These are phyloP conservation scores for Oegoconia quadripuncta DNA, from an alignment of 2,888 invertebrate species.

Conservation along the genomic window DNA sequence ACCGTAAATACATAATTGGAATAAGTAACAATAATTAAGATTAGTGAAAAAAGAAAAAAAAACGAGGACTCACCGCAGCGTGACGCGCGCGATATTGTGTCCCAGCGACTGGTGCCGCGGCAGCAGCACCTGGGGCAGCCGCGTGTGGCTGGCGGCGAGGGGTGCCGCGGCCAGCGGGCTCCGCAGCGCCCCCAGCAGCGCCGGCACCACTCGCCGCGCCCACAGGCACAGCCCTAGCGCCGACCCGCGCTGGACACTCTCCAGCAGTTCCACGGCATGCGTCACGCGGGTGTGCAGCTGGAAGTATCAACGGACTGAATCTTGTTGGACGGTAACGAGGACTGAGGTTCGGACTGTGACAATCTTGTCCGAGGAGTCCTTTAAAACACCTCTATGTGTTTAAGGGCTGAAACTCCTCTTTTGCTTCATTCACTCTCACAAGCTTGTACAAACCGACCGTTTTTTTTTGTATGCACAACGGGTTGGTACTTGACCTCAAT, in stretches of 20 bases:
- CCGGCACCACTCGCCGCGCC: slow-evolving; percentile 43
- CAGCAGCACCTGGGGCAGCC: slow-evolving; percentile 72
- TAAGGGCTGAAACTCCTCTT: too few species aligned
- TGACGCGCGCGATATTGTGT: slow-evolving; percentile 83
- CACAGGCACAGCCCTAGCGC: slow-evolving; percentile 48
- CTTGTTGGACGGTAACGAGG: neutral
- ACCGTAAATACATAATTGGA: too few species aligned
- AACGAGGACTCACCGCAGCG: slow-evolving; percentile 81
- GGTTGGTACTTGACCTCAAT: too few species aligned
- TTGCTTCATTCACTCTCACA: too few species aligned
- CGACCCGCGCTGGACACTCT: slow-evolving; percentile 69
- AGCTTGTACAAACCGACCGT: too few species aligned
- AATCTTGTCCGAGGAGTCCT: too few species aligned
- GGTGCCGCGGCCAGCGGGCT: slow-evolving; percentile 89
- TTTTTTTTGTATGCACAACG: too few species aligned
- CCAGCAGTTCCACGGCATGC: slow-evolving; percentile 62
- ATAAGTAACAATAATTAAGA: too few species aligned
- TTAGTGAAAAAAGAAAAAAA: too few species aligned
- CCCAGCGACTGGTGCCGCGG: slow-evolving; percentile 66
- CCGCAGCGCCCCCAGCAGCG: slow-evolving; percentile 81
- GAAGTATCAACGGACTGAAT: neutral
- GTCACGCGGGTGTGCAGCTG: slow-evolving; percentile 53
- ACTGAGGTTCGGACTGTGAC: too few species aligned
- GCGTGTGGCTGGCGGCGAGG: slow-evolving; percentile 79
- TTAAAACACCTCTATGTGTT: too few species aligned